Evolutionary conservation across 92 coral and sea anemone species (phyloP).

Genomic region (Ricordea florida): DNA sequence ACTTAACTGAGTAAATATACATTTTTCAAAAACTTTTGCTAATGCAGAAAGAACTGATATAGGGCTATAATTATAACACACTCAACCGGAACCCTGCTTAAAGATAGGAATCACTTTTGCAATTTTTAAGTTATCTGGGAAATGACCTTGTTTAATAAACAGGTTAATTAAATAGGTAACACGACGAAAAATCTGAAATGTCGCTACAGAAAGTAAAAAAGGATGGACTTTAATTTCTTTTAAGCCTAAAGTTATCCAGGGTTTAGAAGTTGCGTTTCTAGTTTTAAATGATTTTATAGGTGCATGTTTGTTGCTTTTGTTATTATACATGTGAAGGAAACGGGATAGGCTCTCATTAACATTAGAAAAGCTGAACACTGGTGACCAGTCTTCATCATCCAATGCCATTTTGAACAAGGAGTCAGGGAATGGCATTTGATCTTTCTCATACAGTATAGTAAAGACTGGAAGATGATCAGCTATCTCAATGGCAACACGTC

Average conservation of each 20-base stretch:
- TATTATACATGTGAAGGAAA: constrained; percentile 36
- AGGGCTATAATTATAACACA: constrained; percentile 47
- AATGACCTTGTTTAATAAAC: not conserved
- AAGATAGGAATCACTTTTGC: constrained; percentile 42
- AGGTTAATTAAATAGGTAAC: constrained; percentile 3
- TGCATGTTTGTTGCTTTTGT: constrained; percentile 45
- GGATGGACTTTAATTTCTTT: constrained; percentile 21
- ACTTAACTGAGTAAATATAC: not conserved
- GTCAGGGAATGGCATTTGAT: constrained; percentile 33
- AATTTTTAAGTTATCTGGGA: no score
- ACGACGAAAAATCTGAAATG: not conserved
- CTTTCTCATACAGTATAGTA: constrained; percentile 21
- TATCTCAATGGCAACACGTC: constrained; percentile 28
- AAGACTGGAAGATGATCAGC: constrained; percentile 48
- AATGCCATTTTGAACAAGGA: constrained; percentile 1
- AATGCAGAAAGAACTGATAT: constrained; percentile 58
- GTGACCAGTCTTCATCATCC: constrained; percentile 1
- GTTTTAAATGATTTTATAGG: constrained; percentile 28
- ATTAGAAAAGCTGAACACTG: constrained; percentile 19
- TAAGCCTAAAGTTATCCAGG: constrained; percentile 43
- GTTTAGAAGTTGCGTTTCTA: constrained; percentile 34
- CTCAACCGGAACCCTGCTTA: constrained; percentile 42
- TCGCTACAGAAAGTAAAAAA: constrained; percentile 27
- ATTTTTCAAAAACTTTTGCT: constrained; percentile 45
- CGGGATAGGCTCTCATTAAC: constrained; percentile 41